Evolutionary conservation across 2,888 invertebrate species (phyloP).

Genomic region (Andrena fulva): DNA sequence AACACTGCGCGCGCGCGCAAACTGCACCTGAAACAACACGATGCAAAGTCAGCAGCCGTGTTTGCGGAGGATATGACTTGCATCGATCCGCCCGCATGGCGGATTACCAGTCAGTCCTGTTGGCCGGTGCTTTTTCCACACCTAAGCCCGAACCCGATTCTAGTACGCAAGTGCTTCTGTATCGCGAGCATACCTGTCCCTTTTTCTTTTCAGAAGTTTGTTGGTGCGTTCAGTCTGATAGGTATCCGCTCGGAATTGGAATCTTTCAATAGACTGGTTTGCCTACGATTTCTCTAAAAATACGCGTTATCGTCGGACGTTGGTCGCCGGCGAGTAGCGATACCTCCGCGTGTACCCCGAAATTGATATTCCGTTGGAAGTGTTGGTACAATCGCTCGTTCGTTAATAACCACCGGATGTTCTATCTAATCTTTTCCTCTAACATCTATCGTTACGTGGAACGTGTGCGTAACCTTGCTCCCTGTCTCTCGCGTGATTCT

Average conservation of each 20-base stretch:
- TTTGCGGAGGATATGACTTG: conserved; percentile 2
- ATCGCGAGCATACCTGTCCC: neutral
- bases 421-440: conserved; percentile 31
- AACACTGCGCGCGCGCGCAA: neutral
- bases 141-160: neutral
- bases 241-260: too few relatives aligned
- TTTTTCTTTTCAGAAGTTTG: neutral
- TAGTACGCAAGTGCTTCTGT: neutral
- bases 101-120: too few relatives aligned
- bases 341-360: neutral
- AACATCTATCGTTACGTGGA: conserved; percentile 14
- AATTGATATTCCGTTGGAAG: neutral
- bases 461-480: neutral
- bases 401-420: conserved; percentile 8
- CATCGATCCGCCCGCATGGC: neutral
- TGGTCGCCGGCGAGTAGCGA: neutral
- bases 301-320: neutral
- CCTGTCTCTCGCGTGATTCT: neutral
- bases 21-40: conserved; percentile 8
- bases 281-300: neutral
- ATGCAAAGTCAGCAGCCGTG: conserved; percentile 9
- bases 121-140: too few relatives aligned
- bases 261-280: too few relatives aligned
- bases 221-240: neutral
- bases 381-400: neutral